These are phyloP conservation scores for Cydia pomonella DNA, from an alignment of 1,140 invertebrate species.

Conservation along the genomic window DNA sequence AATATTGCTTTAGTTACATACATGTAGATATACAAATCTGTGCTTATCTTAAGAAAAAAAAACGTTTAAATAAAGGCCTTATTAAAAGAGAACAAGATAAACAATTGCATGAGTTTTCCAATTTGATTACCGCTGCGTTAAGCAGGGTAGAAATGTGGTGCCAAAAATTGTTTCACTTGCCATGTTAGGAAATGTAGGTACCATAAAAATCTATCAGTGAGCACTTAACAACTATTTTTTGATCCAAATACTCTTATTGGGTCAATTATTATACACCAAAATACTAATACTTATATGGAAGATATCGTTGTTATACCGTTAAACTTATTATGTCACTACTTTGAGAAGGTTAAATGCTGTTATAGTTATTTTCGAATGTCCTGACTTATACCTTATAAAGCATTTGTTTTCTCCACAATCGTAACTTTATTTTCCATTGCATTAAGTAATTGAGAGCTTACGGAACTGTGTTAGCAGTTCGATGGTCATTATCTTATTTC, in stretches of 20 bases:
- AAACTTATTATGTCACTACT: not conserved
- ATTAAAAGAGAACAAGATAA: no score
- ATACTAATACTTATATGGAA: not conserved
- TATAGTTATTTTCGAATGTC: not conserved
- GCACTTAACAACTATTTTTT: no score
- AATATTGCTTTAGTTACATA: no score
- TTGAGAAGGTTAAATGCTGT: not conserved
- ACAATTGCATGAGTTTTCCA: no score
- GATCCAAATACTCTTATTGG: not conserved
- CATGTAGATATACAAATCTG: no score
- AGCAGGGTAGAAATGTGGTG: no score
- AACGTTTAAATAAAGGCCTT: no score
- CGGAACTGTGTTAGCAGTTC: constrained; percentile 17
- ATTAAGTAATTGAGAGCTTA: constrained; percentile 18
- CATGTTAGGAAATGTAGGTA: no score
- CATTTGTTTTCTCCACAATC: not conserved
- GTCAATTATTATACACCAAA: not conserved
- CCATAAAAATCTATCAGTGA: no score
- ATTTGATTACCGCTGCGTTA: no score
- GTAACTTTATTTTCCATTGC: constrained; percentile 17
- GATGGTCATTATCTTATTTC: constrained; percentile 5
- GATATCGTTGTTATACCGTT: not conserved
- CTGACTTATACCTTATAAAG: not conserved
- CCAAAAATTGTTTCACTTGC: no score
- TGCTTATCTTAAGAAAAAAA: no score